Evolutionary conservation across 2,797 vertebrate species (phyloP).

Genomic region (Sciaenops ocellatus): DNA sequence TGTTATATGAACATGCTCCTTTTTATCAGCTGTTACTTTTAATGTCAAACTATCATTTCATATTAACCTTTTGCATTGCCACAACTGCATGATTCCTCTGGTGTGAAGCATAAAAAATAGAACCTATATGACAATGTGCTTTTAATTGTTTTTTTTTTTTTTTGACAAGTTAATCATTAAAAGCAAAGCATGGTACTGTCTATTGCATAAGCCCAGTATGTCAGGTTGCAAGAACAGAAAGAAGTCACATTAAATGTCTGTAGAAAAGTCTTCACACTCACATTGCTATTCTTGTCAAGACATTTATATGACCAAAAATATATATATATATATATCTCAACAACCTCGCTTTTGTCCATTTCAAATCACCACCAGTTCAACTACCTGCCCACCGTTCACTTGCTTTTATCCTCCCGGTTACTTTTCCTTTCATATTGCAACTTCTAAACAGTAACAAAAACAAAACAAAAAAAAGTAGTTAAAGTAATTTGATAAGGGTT

Average conservation of each 20-base stretch:
- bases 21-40: conserved; percentile 7
- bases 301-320: conserved; percentile 55
- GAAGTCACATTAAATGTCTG: conserved; percentile 56
- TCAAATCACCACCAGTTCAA: conserved; percentile 36
- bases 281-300: conserved; percentile 53
- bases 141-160: conserved; percentile 15
- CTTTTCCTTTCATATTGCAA: conserved; percentile 41
- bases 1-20: conserved; percentile 34
- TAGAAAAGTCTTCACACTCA: conserved; percentile 62
- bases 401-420: conserved; percentile 51
- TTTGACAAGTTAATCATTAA: conserved; percentile 34
- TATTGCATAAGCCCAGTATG: conserved; percentile 52
- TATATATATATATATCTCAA: conserved; percentile 47
- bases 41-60: conserved; percentile 10
- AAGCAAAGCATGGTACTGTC: conserved; percentile 52
- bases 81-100: conserved; percentile 34
- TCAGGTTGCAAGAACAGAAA: conserved; percentile 52
- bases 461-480: conserved; percentile 35
- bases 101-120: conserved; percentile 41
- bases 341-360: conserved; percentile 16
- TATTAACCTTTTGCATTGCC: conserved; percentile 31
- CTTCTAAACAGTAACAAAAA: conserved; percentile 52
- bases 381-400: conserved; percentile 44
- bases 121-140: conserved; percentile 20
- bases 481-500: conserved; percentile 39